Conservation (phyloP, 1,140 invertebrate species). For the Plutomurus gul region DNA sequence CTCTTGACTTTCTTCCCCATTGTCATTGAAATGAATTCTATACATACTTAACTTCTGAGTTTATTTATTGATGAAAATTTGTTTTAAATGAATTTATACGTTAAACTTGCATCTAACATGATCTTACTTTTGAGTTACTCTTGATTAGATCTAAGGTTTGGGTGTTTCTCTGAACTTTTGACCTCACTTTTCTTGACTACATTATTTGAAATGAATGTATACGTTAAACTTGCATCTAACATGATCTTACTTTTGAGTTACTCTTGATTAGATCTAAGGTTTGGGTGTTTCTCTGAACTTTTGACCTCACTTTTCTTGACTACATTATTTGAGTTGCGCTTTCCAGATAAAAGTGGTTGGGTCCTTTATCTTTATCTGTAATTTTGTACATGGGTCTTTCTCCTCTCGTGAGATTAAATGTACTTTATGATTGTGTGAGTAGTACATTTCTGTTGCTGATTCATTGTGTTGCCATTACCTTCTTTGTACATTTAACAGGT, state of each 20-base stretch:
- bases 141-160: slow-evolving; percentile 7
- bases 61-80: slow-evolving; percentile 3
- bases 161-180: slow-evolving; percentile 22
- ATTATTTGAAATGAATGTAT: slow-evolving; percentile 12
- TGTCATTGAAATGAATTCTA: background rate
- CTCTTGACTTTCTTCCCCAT: background rate
- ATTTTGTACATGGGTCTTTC: too few relatives aligned
- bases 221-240: slow-evolving; percentile 21
- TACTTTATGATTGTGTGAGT: too few relatives aligned
- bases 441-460: too few relatives aligned
- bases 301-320: slow-evolving; percentile 10
- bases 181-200: slow-evolving; percentile 4
- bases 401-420: too few relatives aligned
- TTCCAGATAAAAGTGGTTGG: too few relatives aligned
- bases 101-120: slow-evolving; percentile 19
- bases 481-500: too few relatives aligned
- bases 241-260: background rate
- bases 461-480: too few relatives aligned
- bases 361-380: too few relatives aligned
- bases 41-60: background rate
- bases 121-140: background rate
- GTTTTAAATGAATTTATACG: slow-evolving; percentile 14
- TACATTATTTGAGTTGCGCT: too few relatives aligned
- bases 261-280: slow-evolving; percentile 3
- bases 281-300: slow-evolving; percentile 22